Base-by-base conservation (phyloP, 2,888 invertebrate genomes). In the Dryobotodes eremita region DNA sequence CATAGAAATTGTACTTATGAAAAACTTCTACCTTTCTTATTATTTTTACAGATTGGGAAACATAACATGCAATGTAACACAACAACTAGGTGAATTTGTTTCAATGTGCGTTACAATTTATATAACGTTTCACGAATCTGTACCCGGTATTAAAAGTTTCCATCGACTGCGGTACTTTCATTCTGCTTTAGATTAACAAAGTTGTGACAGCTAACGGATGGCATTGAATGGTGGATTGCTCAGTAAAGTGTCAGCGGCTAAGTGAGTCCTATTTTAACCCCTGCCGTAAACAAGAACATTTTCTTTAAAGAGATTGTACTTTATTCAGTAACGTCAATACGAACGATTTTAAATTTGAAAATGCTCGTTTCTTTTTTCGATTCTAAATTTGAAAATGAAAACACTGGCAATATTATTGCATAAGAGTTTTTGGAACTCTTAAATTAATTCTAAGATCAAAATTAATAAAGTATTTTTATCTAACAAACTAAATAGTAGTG, bases 111-210 rank as follows among this genome's bases (percentile, higher is more conserved):
- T 46, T 46, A 26, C 6, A 26, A 20, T 65, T 17, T 15, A 23
- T 69, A 23, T 2, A 31, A 31, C n/a, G 7, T 20, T 55, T 20
- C 36, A 46, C 20, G n/a, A 57, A 20, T 70, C 36, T 57, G 70
- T 70, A 20, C 4, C 13, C n/a, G 0, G 11, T 36, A 42, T 70
- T 57, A 42, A 75, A 75, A 75, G 36, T 75, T 66, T 23, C 46
- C 11, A 64, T 26, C 26, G 8, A 75, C 23, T 75, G 57, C 50
- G 48, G 57, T 66, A 57, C 36, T 42, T 42, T 36, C 77, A 75
- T 75, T 75, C 57, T 59, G 36, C 17, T 59, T 65, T 65, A 59
- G 77, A 75, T 77, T 66, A 77, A 75, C 65, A 66, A 77, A 77
- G 75, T 77, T 77, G 26, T 75, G 75, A 59, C 77, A 75, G 65